Evolutionary conservation across 2,113 vertebrate genomes (phyloP), one percentile per base, ranked within the genome.

Genomic region (Furnarius figulus): DNA sequence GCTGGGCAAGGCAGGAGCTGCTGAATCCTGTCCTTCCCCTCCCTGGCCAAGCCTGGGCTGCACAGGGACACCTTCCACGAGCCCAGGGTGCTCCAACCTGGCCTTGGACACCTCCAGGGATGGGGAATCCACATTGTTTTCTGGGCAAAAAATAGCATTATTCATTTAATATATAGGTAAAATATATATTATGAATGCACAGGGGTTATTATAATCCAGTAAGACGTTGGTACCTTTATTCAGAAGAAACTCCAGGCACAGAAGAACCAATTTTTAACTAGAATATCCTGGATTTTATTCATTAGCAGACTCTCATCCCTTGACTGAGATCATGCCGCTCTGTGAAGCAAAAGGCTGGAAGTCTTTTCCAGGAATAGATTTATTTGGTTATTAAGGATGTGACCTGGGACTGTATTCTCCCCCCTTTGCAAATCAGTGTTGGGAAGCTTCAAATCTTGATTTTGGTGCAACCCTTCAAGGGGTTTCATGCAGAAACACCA

Each of bases 401-500:
- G n/a, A 46, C 10, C 22, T 46, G 28, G 65, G 35, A 73, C 20
- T n/a, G 49, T 25, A 53, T 58, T 46, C 58, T 89, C 39, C 61
- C 61, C 61, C 65, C 35, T 79, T 44, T 70, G 68, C 25, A 88
- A 68, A 59, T 21, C 22, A 56, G 42, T 8, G 28, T 76, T 8
- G 23, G 52, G 35, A 80, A 74, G 52, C 17, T 59, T 61, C 2
- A 71, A 93, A 63, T 63, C 66, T 59, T 61, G 30, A 27, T 56
- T 84, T 37, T 44, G 44, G 19, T 0, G 2, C 50, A 27, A 77
- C 24, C 24, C 35, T 33, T 4, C 33, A 56, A 68, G 4, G 1
- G 61, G 17, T 16, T 90, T 39, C 22, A 28, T 10, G 59, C 71
- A 94, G 27, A 84, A 93, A 92, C n/a, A 90, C 47, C 79, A 93